Conservation (phyloP, 2,888 invertebrate genomes). For the Ormyrus thymus region DNA sequence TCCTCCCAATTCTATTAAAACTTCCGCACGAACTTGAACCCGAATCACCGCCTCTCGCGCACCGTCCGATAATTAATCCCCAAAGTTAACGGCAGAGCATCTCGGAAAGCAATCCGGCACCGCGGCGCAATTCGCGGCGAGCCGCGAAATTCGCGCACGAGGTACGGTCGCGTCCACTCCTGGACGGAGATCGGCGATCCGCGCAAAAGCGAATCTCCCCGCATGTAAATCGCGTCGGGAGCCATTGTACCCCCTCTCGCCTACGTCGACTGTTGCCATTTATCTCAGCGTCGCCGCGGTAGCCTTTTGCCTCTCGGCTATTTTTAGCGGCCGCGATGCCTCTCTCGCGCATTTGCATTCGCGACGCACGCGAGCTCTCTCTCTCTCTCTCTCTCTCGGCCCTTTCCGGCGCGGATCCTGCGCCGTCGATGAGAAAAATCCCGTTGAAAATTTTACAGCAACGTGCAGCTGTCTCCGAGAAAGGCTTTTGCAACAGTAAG, state of each 20-base stretch:
- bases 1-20: too few relatives aligned
- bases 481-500: too few relatives aligned
- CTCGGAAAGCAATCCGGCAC: not conserved
- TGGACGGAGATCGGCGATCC: not conserved
- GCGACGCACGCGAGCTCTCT: not conserved
- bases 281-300: constrained; percentile 8
- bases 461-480: too few relatives aligned
- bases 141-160: too few relatives aligned
- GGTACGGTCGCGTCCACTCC: too few relatives aligned
- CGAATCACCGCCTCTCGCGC: not conserved
- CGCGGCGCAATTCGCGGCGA: too few relatives aligned
- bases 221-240: constrained; percentile 31
- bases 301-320: not conserved
- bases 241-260: constrained; percentile 42
- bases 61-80: not conserved
- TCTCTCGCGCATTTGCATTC: constrained; percentile 17
- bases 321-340: constrained; percentile 23
- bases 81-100: not conserved
- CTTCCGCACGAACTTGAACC: not conserved
- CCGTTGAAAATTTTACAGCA: too few relatives aligned
- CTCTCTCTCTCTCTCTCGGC: not conserved
- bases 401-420: not conserved
- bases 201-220: not conserved
- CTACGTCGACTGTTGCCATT: constrained; percentile 35
- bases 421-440: too few relatives aligned